phyloP scores from a whole-genome alignment of 1,140 invertebrate genomes.

The Plutomurus gul region DNA sequence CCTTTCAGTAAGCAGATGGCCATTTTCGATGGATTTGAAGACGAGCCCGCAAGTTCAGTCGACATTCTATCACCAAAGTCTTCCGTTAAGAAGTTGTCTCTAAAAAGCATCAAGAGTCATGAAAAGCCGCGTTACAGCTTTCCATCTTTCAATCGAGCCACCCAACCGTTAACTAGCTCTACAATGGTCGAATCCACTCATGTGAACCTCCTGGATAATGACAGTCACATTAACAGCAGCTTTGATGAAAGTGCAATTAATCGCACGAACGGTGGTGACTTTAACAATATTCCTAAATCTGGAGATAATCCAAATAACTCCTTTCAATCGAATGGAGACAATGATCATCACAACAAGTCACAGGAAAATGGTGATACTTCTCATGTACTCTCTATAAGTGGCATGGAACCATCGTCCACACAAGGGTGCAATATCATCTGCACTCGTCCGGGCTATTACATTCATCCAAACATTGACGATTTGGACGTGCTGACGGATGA shows the following conservation, averaged over 20 bases:
- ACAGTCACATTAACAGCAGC: not conserved
- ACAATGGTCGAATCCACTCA: not conserved
- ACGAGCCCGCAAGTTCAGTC: constrained; percentile 56
- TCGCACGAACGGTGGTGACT: not conserved
- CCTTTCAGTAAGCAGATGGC: constrained; percentile 38
- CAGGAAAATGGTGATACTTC: not conserved
- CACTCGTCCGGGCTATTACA: constrained; percentile 79
- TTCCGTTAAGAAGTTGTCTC: constrained; percentile 56
- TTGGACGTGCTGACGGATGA: constrained; percentile 68
- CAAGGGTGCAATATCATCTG: constrained; percentile 33
- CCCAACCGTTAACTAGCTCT: not conserved
- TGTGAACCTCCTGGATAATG: not conserved
- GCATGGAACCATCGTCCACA: not conserved
- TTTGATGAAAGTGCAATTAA: not conserved
- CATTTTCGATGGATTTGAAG: constrained; percentile 65
- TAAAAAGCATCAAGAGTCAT: not conserved
- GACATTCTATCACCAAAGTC: constrained; percentile 62
- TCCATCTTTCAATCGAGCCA: not conserved
- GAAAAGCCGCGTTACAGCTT: not conserved
- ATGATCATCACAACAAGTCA: not conserved
- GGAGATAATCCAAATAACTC: not conserved
- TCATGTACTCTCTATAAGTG: not conserved
- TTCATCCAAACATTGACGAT: constrained; percentile 78
- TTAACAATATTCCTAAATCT: not conserved
- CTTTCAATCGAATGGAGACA: not conserved